These are phyloP conservation scores for Mnemiopsis leidyi DNA, from an alignment of 37 sponge, comb jelly and placozoan genomes.

Conservation along the genomic window DNA sequence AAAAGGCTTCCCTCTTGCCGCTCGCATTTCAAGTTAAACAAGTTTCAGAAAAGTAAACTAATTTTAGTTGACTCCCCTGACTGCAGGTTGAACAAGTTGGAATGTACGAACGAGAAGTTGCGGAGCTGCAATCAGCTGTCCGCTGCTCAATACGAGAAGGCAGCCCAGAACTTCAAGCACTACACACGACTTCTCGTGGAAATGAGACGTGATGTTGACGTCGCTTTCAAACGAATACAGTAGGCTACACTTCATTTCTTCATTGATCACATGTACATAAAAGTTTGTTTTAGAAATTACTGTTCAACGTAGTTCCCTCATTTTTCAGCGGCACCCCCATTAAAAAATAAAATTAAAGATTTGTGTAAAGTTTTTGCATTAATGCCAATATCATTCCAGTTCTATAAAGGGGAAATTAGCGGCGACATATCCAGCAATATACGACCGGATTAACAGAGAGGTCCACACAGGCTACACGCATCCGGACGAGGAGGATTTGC, in stretches of 20 bases:
- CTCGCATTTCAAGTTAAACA: too few species aligned
- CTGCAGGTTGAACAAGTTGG: conserved; percentile 3
- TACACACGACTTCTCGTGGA: conserved; percentile 9
- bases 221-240: background rate
- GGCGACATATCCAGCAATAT: background rate
- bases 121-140: background rate
- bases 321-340: too few species aligned
- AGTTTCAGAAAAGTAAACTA: too few species aligned
- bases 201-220: conserved; percentile 18
- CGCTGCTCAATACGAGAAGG: background rate
- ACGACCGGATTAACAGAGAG: background rate
- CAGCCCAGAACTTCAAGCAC: background rate
- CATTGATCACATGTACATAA: too few species aligned
- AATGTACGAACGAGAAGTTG: conserved; percentile 33
- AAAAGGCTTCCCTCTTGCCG: too few species aligned
- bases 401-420: conserved; percentile 21
- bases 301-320: too few species aligned
- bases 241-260: background rate
- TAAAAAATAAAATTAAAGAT: too few species aligned
- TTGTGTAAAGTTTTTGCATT: too few species aligned
- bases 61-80: too few species aligned
- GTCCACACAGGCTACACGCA: background rate
- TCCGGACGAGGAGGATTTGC: background rate
- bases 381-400: background rate
- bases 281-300: too few species aligned